Base-by-base conservation (phyloP, 1,140 invertebrate genomes). In the Eumeta japonica region DNA sequence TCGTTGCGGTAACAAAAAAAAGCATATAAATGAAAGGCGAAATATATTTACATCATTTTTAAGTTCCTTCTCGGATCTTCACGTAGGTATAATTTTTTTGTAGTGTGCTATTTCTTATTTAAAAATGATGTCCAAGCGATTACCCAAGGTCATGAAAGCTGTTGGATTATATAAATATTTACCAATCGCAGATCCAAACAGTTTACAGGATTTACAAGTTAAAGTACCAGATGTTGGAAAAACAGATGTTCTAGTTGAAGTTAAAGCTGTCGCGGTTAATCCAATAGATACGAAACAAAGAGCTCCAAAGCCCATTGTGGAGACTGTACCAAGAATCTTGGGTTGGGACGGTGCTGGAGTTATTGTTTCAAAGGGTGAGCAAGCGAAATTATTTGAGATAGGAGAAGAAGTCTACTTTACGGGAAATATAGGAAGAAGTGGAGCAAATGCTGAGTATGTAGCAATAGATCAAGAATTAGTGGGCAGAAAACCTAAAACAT, bases 111-210 rank as follows among this genome's bases (percentile, higher is more conserved):
- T n/a, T n/a, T n/a, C n/a, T n/a, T n/a, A n/a, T n/a, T n/a, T n/a
- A n/a, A n/a, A n/a, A n/a, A n/a, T n/a, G n/a, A 60, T 58, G 50
- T 43, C 51, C 11, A 44, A 39, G 38, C 55, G 43, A 36, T 43
- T 67, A 37, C 58, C 65, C 2, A 61, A 51, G 46, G 55, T 45
- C 10, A 73, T 73, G 68, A 56, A 51, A 35, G 68, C 63, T 17
- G 58, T 70, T 9, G 68, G 63, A 1, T 41, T 73, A n/a, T 66
- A 61, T 30, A 73, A 70, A 50, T 68, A 70, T 44, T 52, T 73
- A 36, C 62, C 63, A 10, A 66, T 70, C 27, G 32, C 51, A 3
- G 57, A 73, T 32, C 20, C 46, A 10, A 55, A 47, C n/a, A 68
- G 65, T 48, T 50, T 73, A 10, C 4, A 65, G 3, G 62, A 73